Conservation (phyloP, 1,140 invertebrate genomes). For the Dendrolimus punctatus region DNA sequence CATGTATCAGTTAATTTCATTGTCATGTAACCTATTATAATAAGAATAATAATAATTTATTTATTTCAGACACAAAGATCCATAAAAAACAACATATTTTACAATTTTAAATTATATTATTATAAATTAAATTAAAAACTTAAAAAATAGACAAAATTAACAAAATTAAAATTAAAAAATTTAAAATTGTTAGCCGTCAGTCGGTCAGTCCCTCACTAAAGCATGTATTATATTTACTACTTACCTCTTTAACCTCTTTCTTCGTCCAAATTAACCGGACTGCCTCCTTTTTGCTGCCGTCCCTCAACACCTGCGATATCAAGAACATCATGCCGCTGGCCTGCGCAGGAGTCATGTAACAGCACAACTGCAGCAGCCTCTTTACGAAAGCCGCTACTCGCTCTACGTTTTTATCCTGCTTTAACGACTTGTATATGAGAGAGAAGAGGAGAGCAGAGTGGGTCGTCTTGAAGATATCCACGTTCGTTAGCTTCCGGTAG, state of each 20-base stretch:
- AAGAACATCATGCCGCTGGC: constrained; percentile 85
- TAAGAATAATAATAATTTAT: too few species aligned
- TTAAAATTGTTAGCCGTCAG: too few species aligned
- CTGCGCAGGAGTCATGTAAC: constrained; percentile 73
- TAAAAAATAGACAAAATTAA: too few species aligned
- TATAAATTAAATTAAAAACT: too few species aligned
- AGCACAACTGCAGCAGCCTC: constrained; percentile 85
- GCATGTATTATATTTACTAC: constrained; percentile 6
- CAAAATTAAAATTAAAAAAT: too few species aligned
- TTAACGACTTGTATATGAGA: constrained; percentile 88
- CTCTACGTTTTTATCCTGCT: constrained; percentile 80
- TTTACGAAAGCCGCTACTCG: constrained; percentile 92
- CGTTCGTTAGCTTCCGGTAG: constrained; percentile 89
- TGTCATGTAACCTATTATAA: too few species aligned
- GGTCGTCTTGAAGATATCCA: constrained; percentile 81
- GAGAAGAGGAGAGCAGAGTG: constrained; percentile 90
- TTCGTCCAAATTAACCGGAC: constrained; percentile 42
- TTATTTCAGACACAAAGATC: too few species aligned
- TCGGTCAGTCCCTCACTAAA: too few species aligned
- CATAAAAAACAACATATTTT: too few species aligned
- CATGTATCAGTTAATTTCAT: too few species aligned
- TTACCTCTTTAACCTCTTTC: constrained; percentile 42
- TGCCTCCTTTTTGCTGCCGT: constrained; percentile 38
- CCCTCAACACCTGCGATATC: constrained; percentile 79
- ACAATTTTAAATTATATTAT: too few species aligned